Base-by-base conservation (phyloP, 1,140 invertebrate genomes). In the Drosophila ogumai region DNA sequence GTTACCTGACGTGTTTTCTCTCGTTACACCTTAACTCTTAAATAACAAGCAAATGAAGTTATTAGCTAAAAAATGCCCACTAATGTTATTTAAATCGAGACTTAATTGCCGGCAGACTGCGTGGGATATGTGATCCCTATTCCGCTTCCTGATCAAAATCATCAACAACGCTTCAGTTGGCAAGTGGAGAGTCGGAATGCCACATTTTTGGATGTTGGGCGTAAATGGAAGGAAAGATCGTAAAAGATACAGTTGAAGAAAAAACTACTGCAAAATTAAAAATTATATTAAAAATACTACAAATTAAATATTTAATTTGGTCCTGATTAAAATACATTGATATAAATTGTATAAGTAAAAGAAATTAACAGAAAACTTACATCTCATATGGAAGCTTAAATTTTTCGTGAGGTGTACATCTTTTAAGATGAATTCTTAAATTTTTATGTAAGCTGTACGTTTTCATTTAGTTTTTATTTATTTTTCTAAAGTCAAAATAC, bases 151-250 rank as follows among this genome's bases (percentile, higher is more conserved):
- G 34, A 38, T 38, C 52, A 34, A 47, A 47, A 22, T 49, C 60
- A 28, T 28, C 15, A 28, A 12, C 43, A 38, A 47, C 43, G 65
- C 60, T 52, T 67, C 36, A 65, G 34, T 65, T 67, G 65, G 34
- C 6, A 49, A 38, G 6, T 32, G 32, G 19, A 67, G 32, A 15
- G 52, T 49, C 2, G 43, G 46, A 67, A 32, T 67, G 31, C 65
- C 63, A 59, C 60, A 59, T 66, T 67, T 67, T 66, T 65, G 25
- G 64, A 66, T 67, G 34, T 31, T 36, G 12, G 12, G 31, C 47
- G 34, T 28, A 28, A 28, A 28, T 28, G 5, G 6, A 28, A 28
- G 6, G 25, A 6, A 28, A 28, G 25, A 28, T 28, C 25, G 25
- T 28, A 28, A 28, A 59, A 57, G 28, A 66, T 40, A 41, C 38